phyloP scores from a whole-genome alignment of 2,797 vertebrate species.

The Thalassophryne amazonica region DNA sequence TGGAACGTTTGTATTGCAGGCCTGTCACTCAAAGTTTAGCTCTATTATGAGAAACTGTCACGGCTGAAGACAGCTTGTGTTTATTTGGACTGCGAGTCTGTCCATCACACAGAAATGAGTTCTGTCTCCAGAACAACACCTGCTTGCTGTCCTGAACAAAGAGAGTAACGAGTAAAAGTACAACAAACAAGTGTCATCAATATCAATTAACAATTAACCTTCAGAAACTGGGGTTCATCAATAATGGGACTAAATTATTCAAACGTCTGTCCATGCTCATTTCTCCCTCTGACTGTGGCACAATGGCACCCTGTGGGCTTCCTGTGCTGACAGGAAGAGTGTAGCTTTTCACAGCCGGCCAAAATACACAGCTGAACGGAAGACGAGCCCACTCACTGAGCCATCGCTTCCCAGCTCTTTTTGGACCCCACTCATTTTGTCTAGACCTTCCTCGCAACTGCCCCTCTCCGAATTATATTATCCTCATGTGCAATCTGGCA shows the following conservation, averaged over 20 bases:
- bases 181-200: slow-evolving; percentile 13
- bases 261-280: slow-evolving; percentile 40
- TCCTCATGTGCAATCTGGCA: slow-evolving; percentile 3
- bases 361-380: slow-evolving; percentile 76
- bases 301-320: slow-evolving; percentile 70
- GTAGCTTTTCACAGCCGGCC: slow-evolving; percentile 72
- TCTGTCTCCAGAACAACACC: no score
- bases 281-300: slow-evolving; percentile 37
- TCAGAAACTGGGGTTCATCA: slow-evolving; percentile 33
- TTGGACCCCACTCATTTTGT: slow-evolving; percentile 6
- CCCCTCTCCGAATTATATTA: slow-evolving; percentile 19
- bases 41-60: neutral
- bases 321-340: slow-evolving; percentile 72
- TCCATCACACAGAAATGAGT: slow-evolving; percentile 10
- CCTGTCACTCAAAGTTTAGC: neutral
- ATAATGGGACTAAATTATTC: slow-evolving; percentile 58
- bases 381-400: slow-evolving; percentile 58
- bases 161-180: neutral
- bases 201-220: slow-evolving; percentile 21
- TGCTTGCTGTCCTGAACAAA: no score
- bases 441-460: slow-evolving; percentile 35
- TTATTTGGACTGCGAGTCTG: slow-evolving; percentile 12
- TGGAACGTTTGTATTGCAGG: neutral
- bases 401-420: slow-evolving; percentile 7
- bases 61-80: neutral